Conservation (phyloP, 2,797 vertebrate genomes). For the Hydrolagus colliei region DNA sequence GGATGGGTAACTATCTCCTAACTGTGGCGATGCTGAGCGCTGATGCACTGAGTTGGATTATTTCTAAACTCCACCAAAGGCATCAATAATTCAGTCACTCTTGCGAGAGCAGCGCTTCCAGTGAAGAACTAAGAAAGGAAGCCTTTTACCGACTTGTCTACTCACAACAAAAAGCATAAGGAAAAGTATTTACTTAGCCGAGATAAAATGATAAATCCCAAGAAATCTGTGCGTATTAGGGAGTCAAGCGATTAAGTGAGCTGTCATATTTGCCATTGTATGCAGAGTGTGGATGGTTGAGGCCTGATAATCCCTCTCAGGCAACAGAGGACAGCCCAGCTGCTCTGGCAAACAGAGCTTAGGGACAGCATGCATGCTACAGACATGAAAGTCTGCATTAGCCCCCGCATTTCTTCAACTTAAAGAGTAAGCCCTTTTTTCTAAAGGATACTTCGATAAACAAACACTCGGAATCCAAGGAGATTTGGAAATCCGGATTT, state of each 20-base stretch:
- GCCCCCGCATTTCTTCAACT: slow-evolving; percentile 87
- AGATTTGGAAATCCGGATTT: slow-evolving; percentile 77
- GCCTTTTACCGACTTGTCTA: slow-evolving; percentile 17
- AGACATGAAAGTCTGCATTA: slow-evolving; percentile 97
- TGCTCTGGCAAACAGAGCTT: slow-evolving; percentile 89
- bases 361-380: slow-evolving; percentile 82
- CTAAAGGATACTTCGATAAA: slow-evolving; percentile 88
- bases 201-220: slow-evolving; percentile 92
- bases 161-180: slow-evolving; percentile 44
- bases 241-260: slow-evolving; percentile 77
- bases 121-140: slow-evolving; percentile 10
- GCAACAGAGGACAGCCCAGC: slow-evolving; percentile 82
- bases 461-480: slow-evolving; percentile 76
- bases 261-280: slow-evolving; percentile 64
- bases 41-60: background rate
- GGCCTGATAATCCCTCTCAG: slow-evolving; percentile 99
- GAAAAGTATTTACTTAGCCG: slow-evolving; percentile 85
- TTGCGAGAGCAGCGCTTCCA: background rate
- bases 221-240: slow-evolving; percentile 90
- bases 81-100: slow-evolving; percentile 3
- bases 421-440: slow-evolving; percentile 90
- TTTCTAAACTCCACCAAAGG: slow-evolving; percentile 3
- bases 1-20: background rate
- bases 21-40: background rate
- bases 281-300: slow-evolving; percentile 70